A percentile compares a stretch with the other conserved stretches of the same genome.
Conservation (phyloP, 2,888 invertebrate species). For the Meganola albula region DNA sequence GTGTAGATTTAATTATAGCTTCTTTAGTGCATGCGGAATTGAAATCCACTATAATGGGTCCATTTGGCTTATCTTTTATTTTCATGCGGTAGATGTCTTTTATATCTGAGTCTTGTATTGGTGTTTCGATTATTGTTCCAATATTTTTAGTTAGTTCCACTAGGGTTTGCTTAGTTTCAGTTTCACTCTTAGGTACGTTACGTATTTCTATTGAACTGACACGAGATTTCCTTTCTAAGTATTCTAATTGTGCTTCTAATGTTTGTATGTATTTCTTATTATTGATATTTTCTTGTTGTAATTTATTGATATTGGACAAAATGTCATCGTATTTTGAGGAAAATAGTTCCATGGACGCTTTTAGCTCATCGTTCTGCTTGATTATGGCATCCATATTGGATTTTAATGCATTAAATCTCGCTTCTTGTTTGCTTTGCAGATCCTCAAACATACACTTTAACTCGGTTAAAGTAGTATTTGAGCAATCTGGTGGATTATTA, state of each 20-base stretch:
- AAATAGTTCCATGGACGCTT: not conserved
- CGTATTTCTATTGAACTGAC: not conserved
- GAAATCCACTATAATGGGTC: not conserved
- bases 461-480: not conserved
- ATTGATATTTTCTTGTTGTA: not conserved
- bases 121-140: not conserved
- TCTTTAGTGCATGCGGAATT: not conserved
- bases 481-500: too few relatives aligned
- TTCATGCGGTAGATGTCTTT: not conserved
- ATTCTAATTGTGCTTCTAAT: not conserved
- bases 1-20: not conserved
- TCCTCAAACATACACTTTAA: constrained; percentile 1
- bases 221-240: not conserved
- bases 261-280: not conserved
- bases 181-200: not conserved
- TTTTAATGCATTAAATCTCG: constrained; percentile 1
- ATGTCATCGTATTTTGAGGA: not conserved
- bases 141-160: not conserved
- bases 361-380: not conserved
- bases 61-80: not conserved
- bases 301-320: not conserved
- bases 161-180: not conserved
- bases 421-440: constrained; percentile 1
- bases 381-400: not conserved
- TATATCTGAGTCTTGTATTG: not conserved